Base-by-base conservation (phyloP, 1,140 invertebrate genomes). In the Antheraea mylitta region DNA sequence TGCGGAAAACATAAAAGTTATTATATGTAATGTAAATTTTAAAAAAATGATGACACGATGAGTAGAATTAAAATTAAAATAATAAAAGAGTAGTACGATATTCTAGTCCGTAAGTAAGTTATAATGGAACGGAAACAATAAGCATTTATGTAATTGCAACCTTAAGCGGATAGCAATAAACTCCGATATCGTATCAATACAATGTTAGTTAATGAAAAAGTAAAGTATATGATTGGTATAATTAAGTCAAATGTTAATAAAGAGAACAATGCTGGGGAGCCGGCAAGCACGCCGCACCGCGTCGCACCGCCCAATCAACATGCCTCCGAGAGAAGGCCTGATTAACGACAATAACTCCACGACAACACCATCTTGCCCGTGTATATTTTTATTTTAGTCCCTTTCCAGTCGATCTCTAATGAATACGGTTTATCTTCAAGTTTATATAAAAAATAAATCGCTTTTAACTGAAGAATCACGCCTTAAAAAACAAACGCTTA, bases 401-500 rank as follows among this genome's bases (percentile, higher is more conserved):
- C 86, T 87, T 89, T 86, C 87, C 87, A 90, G 79, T 83, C 87
- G 85, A 90, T 92, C 87, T 90, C 88, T 92, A 92, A 92, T 92
- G 90, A 92, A 92, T 90, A 90, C 90, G 79, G 90, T 86, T 90
- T 92, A 92, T 90, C 88, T 90, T 90, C 84, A 83, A 88, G 86
- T 87, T 89, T 88, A 90, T 92, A 92, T 90, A 92, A 92, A 89
- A 92, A 92, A 91, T 91, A 92, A 92, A 90, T 91, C 87, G 90
- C 86, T 92, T 89, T 90, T 91, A 92, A 91, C 90, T 92, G 90
- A 92, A 88, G 90, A 92, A 92, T 92, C 90, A 92, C 90, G 90
- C 90, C 90, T 92, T 91, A 90, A 92, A 92, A 92, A 92, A 92
- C 86, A 89, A 92, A 91, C 89, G 87, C 90, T 92, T 92, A 92